These are phyloP conservation scores for Drosophila kohkoa DNA, from an alignment of 1,140 invertebrate genomes.

Conservation along the genomic window DNA sequence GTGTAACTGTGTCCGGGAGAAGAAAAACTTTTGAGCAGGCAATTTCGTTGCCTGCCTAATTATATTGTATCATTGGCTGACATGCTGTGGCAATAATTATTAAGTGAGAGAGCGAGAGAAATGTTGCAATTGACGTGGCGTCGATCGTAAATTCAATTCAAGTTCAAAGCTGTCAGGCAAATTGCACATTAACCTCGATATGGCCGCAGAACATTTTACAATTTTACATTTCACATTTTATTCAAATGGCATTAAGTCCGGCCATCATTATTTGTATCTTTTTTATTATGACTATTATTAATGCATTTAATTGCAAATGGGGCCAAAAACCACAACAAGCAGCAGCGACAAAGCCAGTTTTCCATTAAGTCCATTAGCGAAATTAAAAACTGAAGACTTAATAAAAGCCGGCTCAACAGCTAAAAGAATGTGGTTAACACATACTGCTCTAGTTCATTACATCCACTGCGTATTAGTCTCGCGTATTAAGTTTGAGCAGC, in stretches of 20 bases:
- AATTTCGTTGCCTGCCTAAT: conserved; percentile 61
- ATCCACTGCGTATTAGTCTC: background rate
- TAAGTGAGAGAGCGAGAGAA: conserved; percentile 18
- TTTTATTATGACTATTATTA: conserved; percentile 66
- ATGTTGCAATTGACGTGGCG: conserved; percentile 40
- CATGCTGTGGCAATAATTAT: conserved; percentile 57
- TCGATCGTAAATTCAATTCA: conserved; percentile 41
- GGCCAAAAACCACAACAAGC: conserved; percentile 18
- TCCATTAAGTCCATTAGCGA: conserved; percentile 79
- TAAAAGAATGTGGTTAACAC: conserved; percentile 35
- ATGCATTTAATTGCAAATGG: conserved; percentile 71
- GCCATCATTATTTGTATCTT: conserved; percentile 43
- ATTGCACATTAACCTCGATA: conserved; percentile 69
- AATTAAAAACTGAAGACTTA: conserved; percentile 67
- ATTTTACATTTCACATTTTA: conserved; percentile 31
- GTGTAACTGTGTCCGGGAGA: conserved; percentile 25
- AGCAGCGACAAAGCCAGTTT: conserved; percentile 9
- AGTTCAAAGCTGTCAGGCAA: conserved; percentile 45
- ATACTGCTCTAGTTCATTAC: conserved; percentile 7
- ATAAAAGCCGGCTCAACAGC: conserved; percentile 35
- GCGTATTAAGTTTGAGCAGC: background rate
- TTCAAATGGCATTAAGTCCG: conserved; percentile 31
- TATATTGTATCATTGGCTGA: conserved; percentile 67
- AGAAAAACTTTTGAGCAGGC: conserved; percentile 41
- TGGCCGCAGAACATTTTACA: conserved; percentile 43